Base-by-base conservation (phyloP, 2,797 vertebrate species). In the Oophaga sylvatica region DNA sequence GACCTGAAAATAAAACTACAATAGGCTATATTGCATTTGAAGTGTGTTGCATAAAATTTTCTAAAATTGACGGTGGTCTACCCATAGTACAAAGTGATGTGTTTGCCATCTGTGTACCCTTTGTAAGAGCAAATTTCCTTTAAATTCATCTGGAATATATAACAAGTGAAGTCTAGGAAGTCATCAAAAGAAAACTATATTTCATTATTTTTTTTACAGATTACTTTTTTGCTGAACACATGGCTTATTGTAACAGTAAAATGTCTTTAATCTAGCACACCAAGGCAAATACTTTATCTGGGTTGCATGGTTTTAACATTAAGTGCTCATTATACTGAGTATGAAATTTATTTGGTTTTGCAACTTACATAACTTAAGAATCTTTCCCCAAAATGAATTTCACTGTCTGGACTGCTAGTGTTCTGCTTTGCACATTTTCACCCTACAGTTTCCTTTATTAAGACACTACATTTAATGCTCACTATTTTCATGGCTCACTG, bases 101-200 rank as follows among this genome's bases (percentile, higher is more conserved):
- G 56, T 73, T 45, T 75, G 53, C 68, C 82, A 84, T 84, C 82
- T 75, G 68, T 75, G 82, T 45, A 73, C 68, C 48, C 20, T 41
- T 62, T 75, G 31, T n/a, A 15, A 5, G 19, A 60, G 53, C 20
- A 71, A 41, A 73, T 75, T 84, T 59, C 53, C 68, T 75, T 75
- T 75, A 15, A 11, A 20, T 73, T 59, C 68, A 84, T 84, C 82
- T 75, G 82, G 82, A 84, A 84, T 75, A 84, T 35, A 84, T 60
- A 84, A 35, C 15, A 75, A 60, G 56, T n/a, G 20, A 22, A 41
- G 56, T 26, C 13, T 9, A 59, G 9, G 12, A 83, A 71, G 29
- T n/a, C 17, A 22, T 75, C 71, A 75, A 75, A 65, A n/a, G 31
- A n/a, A 48, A 73, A 45, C 15, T 5, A 73, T 71, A 71, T 71